Percentiles rank a stretch among this genome's conserved stretches.
Conservation (phyloP, 2,888 invertebrate genomes). For the Callinectes sapidus region DNA sequence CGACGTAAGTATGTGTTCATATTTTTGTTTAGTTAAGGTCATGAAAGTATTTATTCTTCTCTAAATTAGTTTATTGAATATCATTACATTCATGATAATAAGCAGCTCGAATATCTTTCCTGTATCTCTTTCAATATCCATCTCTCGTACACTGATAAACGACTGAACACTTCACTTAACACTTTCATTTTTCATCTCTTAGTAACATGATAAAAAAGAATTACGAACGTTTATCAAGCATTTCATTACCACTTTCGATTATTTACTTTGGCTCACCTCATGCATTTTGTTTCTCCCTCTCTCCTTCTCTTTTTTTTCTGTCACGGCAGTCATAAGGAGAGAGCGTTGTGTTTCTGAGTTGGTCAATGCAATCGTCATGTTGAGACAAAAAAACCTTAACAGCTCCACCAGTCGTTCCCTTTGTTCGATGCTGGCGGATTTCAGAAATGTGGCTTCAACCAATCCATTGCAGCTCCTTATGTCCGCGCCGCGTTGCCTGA, state of each 20-base stretch:
- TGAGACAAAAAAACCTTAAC: not conserved
- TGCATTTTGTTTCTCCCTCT: not conserved
- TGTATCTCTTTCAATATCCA: not conserved
- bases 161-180: not conserved
- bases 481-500: slow-evolving; percentile 25
- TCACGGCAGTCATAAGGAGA: not conserved
- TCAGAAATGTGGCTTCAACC: slow-evolving; percentile 6
- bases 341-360: not conserved
- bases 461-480: slow-evolving; percentile 5
- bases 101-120: not conserved
- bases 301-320: not conserved
- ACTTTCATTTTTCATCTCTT: not conserved
- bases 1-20: not conserved
- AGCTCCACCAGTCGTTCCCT: not conserved
- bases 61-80: not conserved
- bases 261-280: not conserved
- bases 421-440: slow-evolving; percentile 13
- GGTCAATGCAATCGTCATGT: not conserved
- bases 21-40: not conserved
- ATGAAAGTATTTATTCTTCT: not conserved
- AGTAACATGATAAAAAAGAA: not conserved
- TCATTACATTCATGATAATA: not conserved
- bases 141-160: not conserved
- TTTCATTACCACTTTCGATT: not conserved
- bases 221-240: not conserved